Conservation (phyloP, 2,113 vertebrate genomes). For the Mesitornis unicolor region DNA sequence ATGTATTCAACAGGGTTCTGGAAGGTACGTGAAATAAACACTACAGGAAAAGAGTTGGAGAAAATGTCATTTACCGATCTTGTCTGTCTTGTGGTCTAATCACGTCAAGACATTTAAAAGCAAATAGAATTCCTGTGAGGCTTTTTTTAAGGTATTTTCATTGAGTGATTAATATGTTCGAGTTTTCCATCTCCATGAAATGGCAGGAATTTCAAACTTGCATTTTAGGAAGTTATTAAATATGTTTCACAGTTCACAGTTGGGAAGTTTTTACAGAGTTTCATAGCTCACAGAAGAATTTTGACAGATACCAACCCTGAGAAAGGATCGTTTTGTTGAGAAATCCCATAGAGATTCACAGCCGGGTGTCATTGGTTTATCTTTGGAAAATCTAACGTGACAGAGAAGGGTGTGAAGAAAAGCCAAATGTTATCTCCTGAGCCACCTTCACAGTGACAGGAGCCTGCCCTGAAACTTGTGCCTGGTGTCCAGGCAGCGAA, state of each 20-base stretch:
- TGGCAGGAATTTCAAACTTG: neutral
- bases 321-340: neutral
- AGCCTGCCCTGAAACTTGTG: neutral
- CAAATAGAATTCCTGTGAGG: neutral
- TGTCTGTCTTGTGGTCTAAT: neutral
- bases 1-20: neutral
- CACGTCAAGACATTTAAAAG: neutral
- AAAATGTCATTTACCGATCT: neutral
- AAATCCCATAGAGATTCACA: neutral
- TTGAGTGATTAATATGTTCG: neutral
- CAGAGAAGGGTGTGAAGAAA: neutral
- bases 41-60: neutral
- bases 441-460: neutral
- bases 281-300: neutral
- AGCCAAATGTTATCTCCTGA: neutral
- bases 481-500: neutral
- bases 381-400: neutral
- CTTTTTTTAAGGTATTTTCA: neutral
- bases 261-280: neutral
- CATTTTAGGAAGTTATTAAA: neutral
- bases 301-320: neutral
- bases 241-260: fast-evolving
- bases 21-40: neutral
- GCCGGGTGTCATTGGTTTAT: neutral
- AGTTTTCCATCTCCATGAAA: neutral